Conservation (phyloP, 2,797 vertebrate species). For the Squalus acanthias region DNA sequence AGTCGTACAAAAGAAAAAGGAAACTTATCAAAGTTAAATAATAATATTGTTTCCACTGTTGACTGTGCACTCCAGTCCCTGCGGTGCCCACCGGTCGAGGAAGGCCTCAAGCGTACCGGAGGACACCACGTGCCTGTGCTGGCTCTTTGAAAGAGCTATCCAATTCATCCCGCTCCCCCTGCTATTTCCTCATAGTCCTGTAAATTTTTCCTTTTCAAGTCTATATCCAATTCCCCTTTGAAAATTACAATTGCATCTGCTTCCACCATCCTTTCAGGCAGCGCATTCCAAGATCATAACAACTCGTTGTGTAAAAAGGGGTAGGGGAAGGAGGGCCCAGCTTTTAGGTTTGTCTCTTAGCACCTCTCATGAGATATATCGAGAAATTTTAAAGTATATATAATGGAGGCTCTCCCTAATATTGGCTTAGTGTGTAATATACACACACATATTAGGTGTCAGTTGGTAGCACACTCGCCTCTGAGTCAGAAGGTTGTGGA, state of each 20-base stretch:
- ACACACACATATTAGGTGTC: not conserved
- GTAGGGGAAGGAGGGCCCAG: too few relatives aligned
- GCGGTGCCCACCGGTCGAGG: not conserved
- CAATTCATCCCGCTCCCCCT: not conserved
- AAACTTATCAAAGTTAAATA: not conserved
- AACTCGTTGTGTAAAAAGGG: not conserved
- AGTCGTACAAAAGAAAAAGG: not conserved
- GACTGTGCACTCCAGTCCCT: not conserved
- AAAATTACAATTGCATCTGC: not conserved
- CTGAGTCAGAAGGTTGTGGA: not conserved
- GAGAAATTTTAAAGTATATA: not conserved
- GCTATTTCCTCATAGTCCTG: too few relatives aligned
- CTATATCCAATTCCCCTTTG: not conserved
- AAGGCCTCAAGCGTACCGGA: not conserved
- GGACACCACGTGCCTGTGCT: not conserved
- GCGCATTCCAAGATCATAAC: not conserved
- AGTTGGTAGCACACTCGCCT: not conserved
- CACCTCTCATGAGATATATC: not conserved
- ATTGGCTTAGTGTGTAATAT: not conserved
- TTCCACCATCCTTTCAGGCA: not conserved
- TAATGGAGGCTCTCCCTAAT: not conserved
- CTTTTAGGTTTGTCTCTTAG: not conserved
- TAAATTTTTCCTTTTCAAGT: not conserved
- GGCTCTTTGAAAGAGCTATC: not conserved
- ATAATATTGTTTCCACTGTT: not conserved